Conservation (phyloP, 2,113 vertebrate species). For the Mustela nigripes region DNA sequence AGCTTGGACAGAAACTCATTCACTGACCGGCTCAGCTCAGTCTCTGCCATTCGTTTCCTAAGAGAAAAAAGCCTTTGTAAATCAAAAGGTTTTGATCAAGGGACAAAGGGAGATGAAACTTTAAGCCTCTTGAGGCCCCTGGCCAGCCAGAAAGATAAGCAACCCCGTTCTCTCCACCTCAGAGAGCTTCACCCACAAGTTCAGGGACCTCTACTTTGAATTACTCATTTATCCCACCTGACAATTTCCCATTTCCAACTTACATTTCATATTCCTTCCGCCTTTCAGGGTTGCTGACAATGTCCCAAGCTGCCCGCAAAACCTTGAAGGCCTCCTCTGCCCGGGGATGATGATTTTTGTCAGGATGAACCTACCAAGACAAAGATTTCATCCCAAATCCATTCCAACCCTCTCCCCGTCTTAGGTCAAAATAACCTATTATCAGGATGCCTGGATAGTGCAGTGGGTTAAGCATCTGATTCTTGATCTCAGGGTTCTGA, state of each 20-base stretch:
- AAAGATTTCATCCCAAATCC: conserved; percentile 65
- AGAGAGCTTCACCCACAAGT: not conserved
- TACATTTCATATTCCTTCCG: conserved; percentile 95
- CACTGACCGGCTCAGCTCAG: conserved; percentile 94
- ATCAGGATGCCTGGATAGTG: not conserved
- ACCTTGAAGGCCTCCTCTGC: conserved; percentile 98
- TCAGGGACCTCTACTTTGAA: not conserved
- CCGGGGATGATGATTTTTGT: conserved; percentile 96
- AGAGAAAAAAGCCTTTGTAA: conserved; percentile 31
- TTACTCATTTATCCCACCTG: not conserved
- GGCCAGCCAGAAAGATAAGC: conserved; percentile 9
- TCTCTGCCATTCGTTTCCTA: conserved; percentile 95
- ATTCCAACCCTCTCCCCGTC: not conserved
- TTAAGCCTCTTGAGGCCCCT: not conserved
- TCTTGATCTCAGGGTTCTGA: not conserved
- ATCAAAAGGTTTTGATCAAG: not conserved
- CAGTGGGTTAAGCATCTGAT: not conserved
- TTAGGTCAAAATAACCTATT: conserved; percentile 39
- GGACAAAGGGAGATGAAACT: not conserved
- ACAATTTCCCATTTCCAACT: conserved; percentile 82
- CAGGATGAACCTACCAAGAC: conserved; percentile 94
- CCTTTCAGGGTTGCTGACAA: conserved; percentile 95
- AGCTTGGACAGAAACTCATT: conserved; percentile 95
- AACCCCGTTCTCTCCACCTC: not conserved
- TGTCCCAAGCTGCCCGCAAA: conserved; percentile 96